Evolutionary conservation across 2,113 vertebrate genomes (phyloP).

Genomic region (Barnardius zonarius): DNA sequence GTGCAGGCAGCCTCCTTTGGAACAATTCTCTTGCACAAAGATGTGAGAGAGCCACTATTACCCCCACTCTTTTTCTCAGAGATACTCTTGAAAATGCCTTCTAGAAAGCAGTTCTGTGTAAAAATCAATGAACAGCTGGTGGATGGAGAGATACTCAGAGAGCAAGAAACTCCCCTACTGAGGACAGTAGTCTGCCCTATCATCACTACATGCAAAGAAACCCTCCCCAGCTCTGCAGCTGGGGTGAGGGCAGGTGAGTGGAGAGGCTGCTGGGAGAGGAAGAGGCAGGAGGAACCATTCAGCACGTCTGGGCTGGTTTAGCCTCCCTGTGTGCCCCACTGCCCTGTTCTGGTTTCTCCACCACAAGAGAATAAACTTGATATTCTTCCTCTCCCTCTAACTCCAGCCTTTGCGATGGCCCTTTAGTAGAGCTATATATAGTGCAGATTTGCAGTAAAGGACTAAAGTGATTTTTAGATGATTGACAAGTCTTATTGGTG

Average conservation of each 20-base stretch:
- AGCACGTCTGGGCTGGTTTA: not conserved
- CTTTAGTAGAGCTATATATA: not conserved
- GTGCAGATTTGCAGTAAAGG: not conserved
- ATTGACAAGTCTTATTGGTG: not conserved
- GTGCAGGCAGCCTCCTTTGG: not conserved
- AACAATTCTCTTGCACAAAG: not conserved
- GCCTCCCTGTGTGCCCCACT: not conserved
- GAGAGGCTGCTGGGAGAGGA: not conserved
- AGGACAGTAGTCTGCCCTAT: not conserved
- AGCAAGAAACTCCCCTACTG: not conserved
- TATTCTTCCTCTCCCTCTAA: slow-evolving; percentile 8
- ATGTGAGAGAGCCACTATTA: not conserved
- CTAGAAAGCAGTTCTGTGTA: not conserved
- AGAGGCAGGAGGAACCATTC: not conserved
- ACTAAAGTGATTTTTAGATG: slow-evolving; percentile 1
- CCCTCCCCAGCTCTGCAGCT: not conserved
- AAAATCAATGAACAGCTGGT: not conserved
- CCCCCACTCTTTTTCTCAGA: not conserved
- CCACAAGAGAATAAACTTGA: slow-evolving; percentile 4
- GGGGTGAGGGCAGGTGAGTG: not conserved
- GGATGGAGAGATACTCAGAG: not conserved
- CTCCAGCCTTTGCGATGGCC: not conserved
- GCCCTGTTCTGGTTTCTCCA: slow-evolving; percentile 48
- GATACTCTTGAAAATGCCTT: slow-evolving; percentile 8
- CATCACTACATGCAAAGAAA: not conserved